phyloP scores from a whole-genome alignment of 1,140 invertebrate genomes.

The Delia radicum region DNA sequence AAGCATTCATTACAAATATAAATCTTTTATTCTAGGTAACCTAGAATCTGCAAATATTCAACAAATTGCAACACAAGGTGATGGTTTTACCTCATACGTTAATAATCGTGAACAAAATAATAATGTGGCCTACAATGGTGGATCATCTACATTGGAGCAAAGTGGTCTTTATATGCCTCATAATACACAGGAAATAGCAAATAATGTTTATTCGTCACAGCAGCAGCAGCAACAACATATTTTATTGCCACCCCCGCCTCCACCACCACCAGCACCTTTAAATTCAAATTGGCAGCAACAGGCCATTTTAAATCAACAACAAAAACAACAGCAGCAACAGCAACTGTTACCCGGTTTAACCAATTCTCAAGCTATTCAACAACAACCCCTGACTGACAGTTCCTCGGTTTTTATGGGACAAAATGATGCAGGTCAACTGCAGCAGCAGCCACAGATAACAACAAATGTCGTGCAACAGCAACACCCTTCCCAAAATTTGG shows the following conservation, averaged over 20 bases:
- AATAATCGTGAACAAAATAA: conserved; percentile 31
- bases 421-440: neutral
- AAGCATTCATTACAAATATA: neutral
- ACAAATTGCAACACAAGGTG: neutral
- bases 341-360: conserved; percentile 29
- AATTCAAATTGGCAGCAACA: conserved; percentile 34
- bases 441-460: neutral
- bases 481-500: conserved; percentile 6
- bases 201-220: conserved; percentile 26
- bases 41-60: conserved; percentile 8
- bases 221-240: conserved; percentile 33
- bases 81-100: conserved; percentile 1
- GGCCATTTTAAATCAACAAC: conserved; percentile 23
- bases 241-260: conserved; percentile 32
- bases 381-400: conserved; percentile 3
- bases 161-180: conserved; percentile 43
- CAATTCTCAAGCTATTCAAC: conserved; percentile 29
- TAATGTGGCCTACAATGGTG: conserved; percentile 34
- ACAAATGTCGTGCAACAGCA: neutral
- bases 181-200: neutral
- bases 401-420: conserved; percentile 31
- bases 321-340: conserved; percentile 33
- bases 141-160: conserved; percentile 33
- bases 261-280: conserved; percentile 30
- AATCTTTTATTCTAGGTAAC: neutral